These are phyloP conservation scores for Stegophylla sp. DNA, from an alignment of 2,888 invertebrate species.

Conservation along the genomic window DNA sequence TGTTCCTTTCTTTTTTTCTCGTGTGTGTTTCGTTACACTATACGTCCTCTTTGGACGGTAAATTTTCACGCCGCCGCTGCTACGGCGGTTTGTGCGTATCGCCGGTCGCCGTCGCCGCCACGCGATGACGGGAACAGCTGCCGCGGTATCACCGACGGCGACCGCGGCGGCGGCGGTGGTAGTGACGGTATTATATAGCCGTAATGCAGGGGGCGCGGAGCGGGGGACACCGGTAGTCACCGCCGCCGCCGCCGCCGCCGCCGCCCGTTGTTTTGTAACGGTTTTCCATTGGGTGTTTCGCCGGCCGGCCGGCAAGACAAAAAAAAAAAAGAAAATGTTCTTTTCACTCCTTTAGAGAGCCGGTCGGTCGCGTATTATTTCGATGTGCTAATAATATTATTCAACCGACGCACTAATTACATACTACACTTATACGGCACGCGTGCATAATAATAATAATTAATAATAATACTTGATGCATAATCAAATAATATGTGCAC, in stretches of 20 bases:
- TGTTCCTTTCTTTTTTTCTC: not conserved
- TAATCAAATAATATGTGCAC: too few relatives aligned
- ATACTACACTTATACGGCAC: too few relatives aligned
- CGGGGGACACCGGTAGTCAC: not conserved
- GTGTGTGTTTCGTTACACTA: not conserved
- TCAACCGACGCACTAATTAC: too few relatives aligned
- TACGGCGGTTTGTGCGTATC: not conserved
- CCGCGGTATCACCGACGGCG: conserved; percentile 28
- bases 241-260: conserved; percentile 1
- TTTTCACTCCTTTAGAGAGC: too few relatives aligned
- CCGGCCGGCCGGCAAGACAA: not conserved
- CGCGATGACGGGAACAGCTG: conserved; percentile 56
- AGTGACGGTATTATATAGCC: conserved; percentile 17
- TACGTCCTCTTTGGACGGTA: not conserved
- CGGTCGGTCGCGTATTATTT: too few relatives aligned
- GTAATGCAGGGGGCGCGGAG: not conserved
- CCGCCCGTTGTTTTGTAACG: conserved; percentile 42
- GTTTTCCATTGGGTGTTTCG: conserved; percentile 39
- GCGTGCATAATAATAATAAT: too few relatives aligned
- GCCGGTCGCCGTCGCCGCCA: conserved; percentile 14
- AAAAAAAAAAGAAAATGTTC: not conserved
- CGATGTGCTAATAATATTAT: too few relatives aligned
- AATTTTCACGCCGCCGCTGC: not conserved
- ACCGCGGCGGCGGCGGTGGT: not conserved
- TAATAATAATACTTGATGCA: too few relatives aligned